Conservation (phyloP, 2,797 vertebrate species). For the Leuciscus waleckii region DNA sequence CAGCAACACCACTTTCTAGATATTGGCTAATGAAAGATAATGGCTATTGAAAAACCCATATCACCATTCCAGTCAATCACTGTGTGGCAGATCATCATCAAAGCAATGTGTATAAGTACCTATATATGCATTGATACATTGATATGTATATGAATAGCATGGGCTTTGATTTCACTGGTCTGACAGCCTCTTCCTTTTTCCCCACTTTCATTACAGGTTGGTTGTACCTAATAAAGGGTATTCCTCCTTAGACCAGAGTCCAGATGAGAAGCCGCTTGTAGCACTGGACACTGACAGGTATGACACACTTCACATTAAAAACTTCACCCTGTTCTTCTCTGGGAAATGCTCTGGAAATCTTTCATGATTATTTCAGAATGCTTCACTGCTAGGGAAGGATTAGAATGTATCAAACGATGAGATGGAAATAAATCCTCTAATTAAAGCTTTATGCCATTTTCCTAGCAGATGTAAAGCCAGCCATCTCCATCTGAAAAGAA, state of each 20-base stretch:
- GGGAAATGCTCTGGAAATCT: neutral
- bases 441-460: slow-evolving; percentile 27
- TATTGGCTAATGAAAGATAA: no score
- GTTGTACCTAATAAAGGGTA: slow-evolving; percentile 99
- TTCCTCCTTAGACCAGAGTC: slow-evolving; percentile 97
- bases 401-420: slow-evolving; percentile 4
- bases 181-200: slow-evolving; percentile 23
- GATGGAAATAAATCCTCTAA: slow-evolving; percentile 28
- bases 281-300: slow-evolving; percentile 99
- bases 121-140: neutral
- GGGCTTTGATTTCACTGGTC: neutral
- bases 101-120: neutral
- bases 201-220: slow-evolving; percentile 78
- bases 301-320: slow-evolving; percentile 18
- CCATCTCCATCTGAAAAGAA: neutral
- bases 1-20: no score
- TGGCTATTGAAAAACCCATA: neutral
- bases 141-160: neutral
- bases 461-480: neutral
- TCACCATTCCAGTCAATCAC: neutral
- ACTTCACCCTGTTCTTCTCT: neutral
- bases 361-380: neutral
- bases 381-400: slow-evolving; percentile 1
- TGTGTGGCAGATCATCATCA: neutral
- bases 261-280: slow-evolving; percentile 96